phyloP scores from a whole-genome alignment of 1,140 invertebrate species.

The Chlorops oryzae region DNA sequence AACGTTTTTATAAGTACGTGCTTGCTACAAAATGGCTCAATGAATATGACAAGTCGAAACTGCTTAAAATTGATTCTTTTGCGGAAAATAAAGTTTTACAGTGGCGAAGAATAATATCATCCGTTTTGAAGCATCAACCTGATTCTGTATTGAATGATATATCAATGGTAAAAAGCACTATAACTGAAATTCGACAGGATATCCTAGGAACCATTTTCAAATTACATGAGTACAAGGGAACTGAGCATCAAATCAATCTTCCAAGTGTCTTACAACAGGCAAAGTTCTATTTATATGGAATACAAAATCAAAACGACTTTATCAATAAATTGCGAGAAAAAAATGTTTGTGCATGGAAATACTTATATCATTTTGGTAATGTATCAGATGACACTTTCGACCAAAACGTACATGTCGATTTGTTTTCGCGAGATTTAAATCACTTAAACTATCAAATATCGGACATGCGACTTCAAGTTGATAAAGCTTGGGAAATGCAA shows the following conservation, averaged over 20 bases:
- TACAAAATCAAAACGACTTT: slow-evolving; percentile 29
- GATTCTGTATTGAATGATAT: slow-evolving; percentile 17
- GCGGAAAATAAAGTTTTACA: slow-evolving; percentile 39
- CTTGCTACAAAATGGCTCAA: slow-evolving; percentile 28
- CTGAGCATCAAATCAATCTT: slow-evolving; percentile 36
- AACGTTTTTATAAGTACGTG: slow-evolving; percentile 47
- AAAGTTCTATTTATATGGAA: slow-evolving; percentile 33
- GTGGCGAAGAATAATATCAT: slow-evolving; percentile 29
- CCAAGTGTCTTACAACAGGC: slow-evolving; percentile 40
- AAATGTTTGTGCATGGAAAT: slow-evolving; percentile 36
- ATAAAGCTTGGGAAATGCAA: slow-evolving; percentile 47
- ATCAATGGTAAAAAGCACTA: too few species aligned
- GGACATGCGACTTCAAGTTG: slow-evolving; percentile 34
- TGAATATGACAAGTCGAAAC: slow-evolving; percentile 27
- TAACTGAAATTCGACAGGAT: slow-evolving; percentile 17
- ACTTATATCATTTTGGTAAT: slow-evolving; percentile 36
- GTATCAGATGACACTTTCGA: slow-evolving; percentile 39
- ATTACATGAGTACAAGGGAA: slow-evolving; percentile 33
- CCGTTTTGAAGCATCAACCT: slow-evolving; percentile 23
- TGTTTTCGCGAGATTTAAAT: slow-evolving; percentile 39
- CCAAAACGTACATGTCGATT: slow-evolving; percentile 39
- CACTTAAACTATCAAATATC: slow-evolving; percentile 36
- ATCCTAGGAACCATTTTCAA: slow-evolving; percentile 28
- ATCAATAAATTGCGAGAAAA: slow-evolving; percentile 28
- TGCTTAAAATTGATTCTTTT: slow-evolving; percentile 36